These are phyloP conservation scores for Ormyrus labotus DNA, from an alignment of 2,888 invertebrate genomes.

Conservation along the genomic window DNA sequence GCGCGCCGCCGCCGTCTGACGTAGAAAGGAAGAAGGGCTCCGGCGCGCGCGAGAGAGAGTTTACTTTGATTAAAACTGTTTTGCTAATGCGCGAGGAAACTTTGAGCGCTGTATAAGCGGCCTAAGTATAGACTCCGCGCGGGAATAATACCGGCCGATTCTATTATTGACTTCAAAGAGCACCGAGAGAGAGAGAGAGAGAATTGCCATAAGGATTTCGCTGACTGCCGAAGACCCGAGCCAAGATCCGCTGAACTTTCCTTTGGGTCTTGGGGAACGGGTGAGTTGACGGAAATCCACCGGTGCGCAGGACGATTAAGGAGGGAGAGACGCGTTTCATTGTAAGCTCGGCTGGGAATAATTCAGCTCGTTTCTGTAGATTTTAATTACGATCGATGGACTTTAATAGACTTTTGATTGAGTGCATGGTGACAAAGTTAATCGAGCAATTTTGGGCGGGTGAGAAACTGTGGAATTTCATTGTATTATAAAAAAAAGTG, in stretches of 20 bases:
- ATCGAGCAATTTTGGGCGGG: too few species aligned
- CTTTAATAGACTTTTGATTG: not conserved
- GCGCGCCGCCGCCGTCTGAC: too few species aligned
- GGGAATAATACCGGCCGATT: conserved; percentile 39
- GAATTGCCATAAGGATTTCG: conserved; percentile 15
- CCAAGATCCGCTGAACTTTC: not conserved
- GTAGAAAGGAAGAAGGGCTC: too few species aligned
- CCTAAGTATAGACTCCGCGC: conserved; percentile 1
- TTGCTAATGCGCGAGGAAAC: conserved; percentile 56
- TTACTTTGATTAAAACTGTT: conserved; percentile 66
- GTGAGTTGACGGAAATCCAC: too few species aligned
- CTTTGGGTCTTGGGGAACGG: not conserved
- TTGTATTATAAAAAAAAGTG: too few species aligned
- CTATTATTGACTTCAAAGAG: conserved; percentile 44
- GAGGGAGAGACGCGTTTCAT: too few species aligned
- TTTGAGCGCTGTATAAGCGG: conserved; percentile 16
- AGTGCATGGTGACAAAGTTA: too few species aligned
- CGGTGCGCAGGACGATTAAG: too few species aligned
- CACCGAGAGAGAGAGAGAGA: too few species aligned
- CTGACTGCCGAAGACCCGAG: conserved; percentile 7
- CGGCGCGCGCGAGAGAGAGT: conserved; percentile 53
- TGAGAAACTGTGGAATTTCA: too few species aligned
- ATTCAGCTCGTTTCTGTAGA: not conserved
- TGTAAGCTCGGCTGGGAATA: conserved; percentile 7
- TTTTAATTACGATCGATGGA: not conserved